Evolutionary conservation across 2,113 vertebrate genomes (phyloP).

Genomic region (Octodon degus): DNA sequence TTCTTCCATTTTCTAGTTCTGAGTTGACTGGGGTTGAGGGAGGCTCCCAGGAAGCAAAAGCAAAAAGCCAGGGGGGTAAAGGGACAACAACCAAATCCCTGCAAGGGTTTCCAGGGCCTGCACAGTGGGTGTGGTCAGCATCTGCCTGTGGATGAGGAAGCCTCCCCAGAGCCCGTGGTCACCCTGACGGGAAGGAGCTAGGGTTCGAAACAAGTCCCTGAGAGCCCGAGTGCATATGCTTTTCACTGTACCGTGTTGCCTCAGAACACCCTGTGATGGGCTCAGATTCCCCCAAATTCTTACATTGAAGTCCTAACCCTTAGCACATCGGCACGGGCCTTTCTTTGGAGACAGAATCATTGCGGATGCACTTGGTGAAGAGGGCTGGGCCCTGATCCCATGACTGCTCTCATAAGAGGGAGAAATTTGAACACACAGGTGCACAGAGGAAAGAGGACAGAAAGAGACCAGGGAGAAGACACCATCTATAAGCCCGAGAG

Average conservation of each 20-base stretch:
- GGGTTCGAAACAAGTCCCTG: neutral
- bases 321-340: neutral
- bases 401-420: neutral
- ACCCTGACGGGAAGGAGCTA: neutral
- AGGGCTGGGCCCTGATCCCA: neutral
- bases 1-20: neutral
- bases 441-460: accelerated
- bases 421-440: neutral
- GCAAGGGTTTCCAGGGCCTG: neutral
- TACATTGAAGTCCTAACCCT: neutral
- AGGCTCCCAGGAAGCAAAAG: neutral
- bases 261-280: neutral
- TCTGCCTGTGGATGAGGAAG: neutral
- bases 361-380: neutral
- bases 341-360: neutral
- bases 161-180: neutral
- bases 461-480: neutral
- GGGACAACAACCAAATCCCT: too few species aligned
- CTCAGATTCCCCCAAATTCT: neutral
- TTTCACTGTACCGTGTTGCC: neutral
- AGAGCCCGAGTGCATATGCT: neutral
- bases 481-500: neutral
- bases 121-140: neutral
- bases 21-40: neutral
- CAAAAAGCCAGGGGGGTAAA: neutral